Evolutionary conservation across 2,888 invertebrate genomes (phyloP), one percentile per base, ranked within the genome.

Genomic region (Drosophila helvetica): DNA sequence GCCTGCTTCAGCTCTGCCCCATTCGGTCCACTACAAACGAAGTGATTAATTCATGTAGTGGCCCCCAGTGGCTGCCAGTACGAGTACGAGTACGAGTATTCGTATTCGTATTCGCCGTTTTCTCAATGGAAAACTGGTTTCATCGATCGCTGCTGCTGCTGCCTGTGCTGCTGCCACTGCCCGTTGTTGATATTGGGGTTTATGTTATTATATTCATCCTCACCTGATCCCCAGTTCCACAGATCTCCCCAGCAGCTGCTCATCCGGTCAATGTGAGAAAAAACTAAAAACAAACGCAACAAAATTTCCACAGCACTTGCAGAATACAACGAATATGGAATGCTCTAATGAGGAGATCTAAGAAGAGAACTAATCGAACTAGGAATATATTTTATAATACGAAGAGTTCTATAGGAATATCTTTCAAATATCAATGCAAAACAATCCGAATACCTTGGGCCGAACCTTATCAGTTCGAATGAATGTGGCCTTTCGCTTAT

Each of bases 171-270:
- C 22, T 69, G 59, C 50, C 64, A 52, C 27, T 57, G 73, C 38
- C 50, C 77, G 85, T 72, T 80, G 88, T 81, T 88, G 88, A 86
- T 86, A 86, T 89, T 87, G 89, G 86, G 88, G 88, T 74, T 84
- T 84, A 77, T 79, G 85, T 81, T 89, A 86, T 89, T 88, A 89
- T 86, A 89, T 89, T 86, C 90, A 89, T 87, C 89, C 90, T 90
- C 90, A 89, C 90, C 90, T 89, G 89, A 89, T 89, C 88, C 88
- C 77, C 38, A 38, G 38, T 38, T 7, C 38, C 38, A 38, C 38
- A 38, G 38, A 38, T 38, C 38, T 38, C 38, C 38, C 38, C 86
- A 89, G 89, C 90, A 90, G 90, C 87, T 90, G 90, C 85, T 85
- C 90, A 89, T 89, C 90, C 89, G 88, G 90, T 90, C 80, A 79